These are phyloP conservation scores for Dryomyza anilis DNA, from an alignment of 2,888 invertebrate genomes.

Conservation along the genomic window DNA sequence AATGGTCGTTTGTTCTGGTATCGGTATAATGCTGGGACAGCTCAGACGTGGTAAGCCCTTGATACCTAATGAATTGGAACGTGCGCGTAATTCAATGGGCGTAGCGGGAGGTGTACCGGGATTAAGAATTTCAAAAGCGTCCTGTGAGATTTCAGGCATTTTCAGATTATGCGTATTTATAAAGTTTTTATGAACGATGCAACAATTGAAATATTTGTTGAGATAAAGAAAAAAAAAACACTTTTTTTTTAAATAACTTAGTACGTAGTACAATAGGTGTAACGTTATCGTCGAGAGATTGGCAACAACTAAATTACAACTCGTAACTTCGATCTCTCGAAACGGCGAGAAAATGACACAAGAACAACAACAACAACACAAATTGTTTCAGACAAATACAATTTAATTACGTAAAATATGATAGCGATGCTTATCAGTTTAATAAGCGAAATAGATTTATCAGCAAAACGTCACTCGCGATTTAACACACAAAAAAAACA, in stretches of 20 bases:
- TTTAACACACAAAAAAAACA: not conserved
- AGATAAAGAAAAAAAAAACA: no score
- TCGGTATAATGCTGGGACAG: constrained; percentile 26
- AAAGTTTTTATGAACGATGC: not conserved
- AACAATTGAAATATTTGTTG: no score
- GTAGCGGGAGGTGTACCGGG: constrained; percentile 64
- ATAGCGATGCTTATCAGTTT: not conserved
- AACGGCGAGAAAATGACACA: no score
- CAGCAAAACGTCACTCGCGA: no score
- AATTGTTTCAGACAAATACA: no score
- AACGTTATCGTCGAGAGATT: no score
- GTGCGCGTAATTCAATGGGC: constrained; percentile 65
- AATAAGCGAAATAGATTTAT: not conserved
- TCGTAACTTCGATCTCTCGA: no score
- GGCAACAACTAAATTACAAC: no score
- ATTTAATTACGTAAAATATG: not conserved
- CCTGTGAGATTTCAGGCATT: constrained; percentile 66
- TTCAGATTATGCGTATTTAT: not conserved
- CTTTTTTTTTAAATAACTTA: no score
- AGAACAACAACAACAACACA: no score
- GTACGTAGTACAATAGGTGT: no score
- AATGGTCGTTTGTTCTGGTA: constrained; percentile 22
- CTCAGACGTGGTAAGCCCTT: constrained; percentile 27
- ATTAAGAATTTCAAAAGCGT: constrained; percentile 65
- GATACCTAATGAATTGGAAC: constrained; percentile 63